Percentiles rank a stretch among this genome's conserved stretches.
phyloP scores from a whole-genome alignment of 2,888 invertebrate species.

The Spilarctia lutea region DNA sequence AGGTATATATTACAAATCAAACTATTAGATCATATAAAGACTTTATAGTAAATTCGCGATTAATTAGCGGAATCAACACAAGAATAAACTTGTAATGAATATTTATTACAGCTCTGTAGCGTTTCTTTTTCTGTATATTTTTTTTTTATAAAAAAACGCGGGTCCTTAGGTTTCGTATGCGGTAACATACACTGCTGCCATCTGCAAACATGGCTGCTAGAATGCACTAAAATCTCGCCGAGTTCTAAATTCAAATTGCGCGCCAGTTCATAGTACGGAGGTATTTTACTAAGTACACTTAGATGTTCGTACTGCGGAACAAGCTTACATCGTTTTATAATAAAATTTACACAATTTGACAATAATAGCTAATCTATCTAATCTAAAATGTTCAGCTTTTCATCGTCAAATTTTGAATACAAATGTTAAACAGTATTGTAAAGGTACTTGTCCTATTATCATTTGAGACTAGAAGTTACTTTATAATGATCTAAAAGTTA shows the following conservation, averaged over 20 bases:
- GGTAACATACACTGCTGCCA: background rate
- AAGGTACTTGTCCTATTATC: background rate
- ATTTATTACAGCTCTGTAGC: background rate
- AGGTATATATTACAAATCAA: conserved; percentile 24
- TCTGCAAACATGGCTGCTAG: background rate
- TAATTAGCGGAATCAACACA: background rate
- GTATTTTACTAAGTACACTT: background rate
- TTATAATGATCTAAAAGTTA: conserved; percentile 39
- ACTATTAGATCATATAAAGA: conserved; percentile 49
- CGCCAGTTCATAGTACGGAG: background rate
- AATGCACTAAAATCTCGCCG: background rate
- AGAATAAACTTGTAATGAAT: background rate
- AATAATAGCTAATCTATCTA: no score
- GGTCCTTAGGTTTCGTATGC: background rate
- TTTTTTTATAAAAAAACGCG: background rate
- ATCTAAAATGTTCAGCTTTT: no score
- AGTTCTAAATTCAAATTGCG: background rate
- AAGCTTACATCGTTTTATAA: background rate
- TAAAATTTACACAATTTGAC: background rate
- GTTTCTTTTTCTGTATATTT: background rate
- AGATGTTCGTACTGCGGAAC: background rate
- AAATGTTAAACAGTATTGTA: background rate
- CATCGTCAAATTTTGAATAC: background rate
- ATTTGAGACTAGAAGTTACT: conserved; percentile 11
- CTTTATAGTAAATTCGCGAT: conserved; percentile 11